Evolutionary conservation across 2,113 vertebrate genomes (phyloP), one percentile per base, ranked within the genome.

Genomic region (Isichthys henryi): DNA sequence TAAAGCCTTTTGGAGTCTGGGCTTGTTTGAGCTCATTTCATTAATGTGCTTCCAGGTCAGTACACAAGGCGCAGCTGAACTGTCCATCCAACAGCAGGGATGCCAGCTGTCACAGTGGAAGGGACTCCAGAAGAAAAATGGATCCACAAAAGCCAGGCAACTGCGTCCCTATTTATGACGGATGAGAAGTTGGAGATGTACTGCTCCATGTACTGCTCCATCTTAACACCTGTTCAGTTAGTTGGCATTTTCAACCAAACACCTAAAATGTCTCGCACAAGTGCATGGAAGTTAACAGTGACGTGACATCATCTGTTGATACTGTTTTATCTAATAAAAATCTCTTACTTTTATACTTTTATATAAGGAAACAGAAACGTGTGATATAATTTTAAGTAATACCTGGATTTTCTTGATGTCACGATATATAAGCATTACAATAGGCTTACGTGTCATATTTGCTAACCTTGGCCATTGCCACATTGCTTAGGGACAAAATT

Each of bases 121-220:
- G 56, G 43, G 50, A 48, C 52, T 4, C 11, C 80, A 62, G 19
- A 49, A 53, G 53, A 89, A 84, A 46, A 31, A 58, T 31, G 17
- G 31, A 48, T 46, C 77, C 39, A 52, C 39, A 53, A 85, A 89
- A 82, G 80, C 82, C 88, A 85, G 53, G 80, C 80, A 89, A 89
- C 80, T 89, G 39, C 48, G 56, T 85, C 58, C 43, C 83, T 39
- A 46, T 89, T 89, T 80, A 89, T 85, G 31, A 53, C 31, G 48
- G n/a, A 84, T 10, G 77, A 70, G 62, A 62, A 45, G 45, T n/a
- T 48, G 39, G 21, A n/a, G 35, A 13, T 80, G n/a, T 43, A 39
- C 35, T 43, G 31, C 17, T 80, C 6, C 35, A 43, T 19, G n/a
- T 43, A 39, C 35, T 43, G 31, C 17, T 80, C 6, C 35, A 43